Base-by-base conservation (phyloP, 64 coral and sea anemone genomes). In the Montipora cactus region DNA sequence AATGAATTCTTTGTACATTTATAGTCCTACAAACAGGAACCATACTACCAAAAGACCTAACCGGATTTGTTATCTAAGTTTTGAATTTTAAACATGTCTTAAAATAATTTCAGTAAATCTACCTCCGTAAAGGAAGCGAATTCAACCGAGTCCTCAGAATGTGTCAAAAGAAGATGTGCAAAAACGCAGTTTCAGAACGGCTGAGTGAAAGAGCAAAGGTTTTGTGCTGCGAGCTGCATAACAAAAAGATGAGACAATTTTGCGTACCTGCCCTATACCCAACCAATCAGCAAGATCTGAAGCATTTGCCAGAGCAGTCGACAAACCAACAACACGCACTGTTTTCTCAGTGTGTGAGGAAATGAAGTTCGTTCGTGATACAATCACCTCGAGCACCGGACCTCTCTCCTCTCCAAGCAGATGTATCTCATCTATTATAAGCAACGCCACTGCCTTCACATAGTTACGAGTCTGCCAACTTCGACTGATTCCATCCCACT, bases 381-480 rank as follows among this genome's bases (percentile, higher is more conserved):
- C 98, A 59, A 99, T 99, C 47, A 99, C 98, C 49, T 99, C 98
- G 19, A 99, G 74, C 4, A 99, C 98, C 68, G 98, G 98, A 5
- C 98, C 98, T 84, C 98, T 92, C 77, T 99, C 98, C 67, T 99
- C 95, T n/a, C 98, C 98, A 47, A 99, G 90, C 72, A 99, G 74
- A 80, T 99, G 98, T 73, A 99, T 99, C 90, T 99, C 98, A 64
- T 99, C 98, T 49, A 99, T 99, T 8, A 99, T 92, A 13, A 99
- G 78, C 2, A 99, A 69, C 2, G 95, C 78, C 19, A 99, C 98
- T 0, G 92, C 92, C 80, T 96, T 94, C 20, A 99, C 98, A 79
- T 99, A 99, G 59, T 92, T 99, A 44, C 98, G 93, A 15, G 95
- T 99, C 95, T 99, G 98, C 98, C 98, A 99, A 20, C 98, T 99